A percentile compares a stretch with the other conserved stretches of the same genome.
Evolutionary conservation across 2,113 vertebrate genomes (phyloP).

Genomic region (Alexandromys fortis): DNA sequence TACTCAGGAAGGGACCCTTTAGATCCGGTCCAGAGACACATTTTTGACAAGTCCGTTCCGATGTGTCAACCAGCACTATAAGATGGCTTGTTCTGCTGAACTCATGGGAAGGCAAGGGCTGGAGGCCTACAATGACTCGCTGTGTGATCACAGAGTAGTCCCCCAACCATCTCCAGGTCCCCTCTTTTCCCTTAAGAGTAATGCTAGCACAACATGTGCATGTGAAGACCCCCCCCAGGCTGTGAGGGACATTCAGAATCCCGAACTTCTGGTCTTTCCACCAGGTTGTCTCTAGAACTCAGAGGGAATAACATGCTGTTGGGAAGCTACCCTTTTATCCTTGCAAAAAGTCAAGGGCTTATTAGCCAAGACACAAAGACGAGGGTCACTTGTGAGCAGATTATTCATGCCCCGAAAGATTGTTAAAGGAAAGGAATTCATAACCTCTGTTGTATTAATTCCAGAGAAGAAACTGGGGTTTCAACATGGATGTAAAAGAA

Average conservation of each 20-base stretch:
- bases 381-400: not conserved
- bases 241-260: not conserved
- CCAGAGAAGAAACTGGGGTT: not conserved
- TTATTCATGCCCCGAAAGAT: accelerated
- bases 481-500: accelerated
- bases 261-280: not conserved
- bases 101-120: not conserved
- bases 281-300: not conserved
- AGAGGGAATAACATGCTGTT: no score
- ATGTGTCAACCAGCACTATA: not conserved
- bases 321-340: no score
- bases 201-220: not conserved
- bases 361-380: not conserved
- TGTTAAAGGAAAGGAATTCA: accelerated
- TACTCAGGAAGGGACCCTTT: no score
- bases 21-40: accelerated
- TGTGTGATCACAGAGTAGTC: no score
- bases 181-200: no score
- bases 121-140: no score
- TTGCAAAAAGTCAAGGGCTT: not conserved
- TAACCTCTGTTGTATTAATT: not conserved
- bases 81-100: not conserved
- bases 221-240: not conserved
- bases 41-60: no score
- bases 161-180: not conserved